Percentiles rank a stretch among this genome's conserved stretches.
These are phyloP conservation scores for Podarcis lilfordi DNA, from an alignment of 2,797 vertebrate genomes.

Conservation along the genomic window DNA sequence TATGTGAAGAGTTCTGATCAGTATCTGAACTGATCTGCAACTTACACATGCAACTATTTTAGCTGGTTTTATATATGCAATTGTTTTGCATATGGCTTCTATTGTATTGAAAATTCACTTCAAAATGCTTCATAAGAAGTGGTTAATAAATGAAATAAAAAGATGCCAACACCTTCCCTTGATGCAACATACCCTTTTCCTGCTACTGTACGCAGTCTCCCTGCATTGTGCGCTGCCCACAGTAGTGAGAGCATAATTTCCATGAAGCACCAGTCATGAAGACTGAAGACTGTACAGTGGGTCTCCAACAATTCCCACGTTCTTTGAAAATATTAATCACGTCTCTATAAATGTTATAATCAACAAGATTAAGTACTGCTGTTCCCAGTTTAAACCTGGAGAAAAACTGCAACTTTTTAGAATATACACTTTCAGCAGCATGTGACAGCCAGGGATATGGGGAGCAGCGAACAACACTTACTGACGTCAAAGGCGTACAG, in stretches of 20 bases:
- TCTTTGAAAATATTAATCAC: neutral
- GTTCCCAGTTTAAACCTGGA: neutral
- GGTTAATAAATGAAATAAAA: too few relatives aligned
- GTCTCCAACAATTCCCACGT: neutral
- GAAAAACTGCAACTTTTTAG: neutral
- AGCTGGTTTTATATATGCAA: too few relatives aligned
- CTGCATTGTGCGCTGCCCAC: neutral
- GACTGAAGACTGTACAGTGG: neutral
- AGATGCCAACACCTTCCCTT: neutral
- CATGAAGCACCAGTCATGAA: slow-evolving; percentile 15
- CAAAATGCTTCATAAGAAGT: too few relatives aligned
- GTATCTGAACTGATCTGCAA: too few relatives aligned
- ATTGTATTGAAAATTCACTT: too few relatives aligned
- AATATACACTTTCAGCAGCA: neutral
- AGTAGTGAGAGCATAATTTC: neutral
- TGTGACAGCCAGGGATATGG: neutral
- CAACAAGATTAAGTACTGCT: neutral
- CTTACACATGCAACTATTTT: too few relatives aligned
- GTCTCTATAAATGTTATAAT: neutral
- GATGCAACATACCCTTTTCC: slow-evolving; percentile 7
- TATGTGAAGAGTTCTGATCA: too few relatives aligned
- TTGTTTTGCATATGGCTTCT: too few relatives aligned
- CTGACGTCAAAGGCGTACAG: slow-evolving; percentile 97
- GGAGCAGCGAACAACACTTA: slow-evolving; percentile 77
- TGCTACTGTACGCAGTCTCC: neutral